These are phyloP conservation scores for Eupsittula cactorum DNA, from an alignment of 2,113 vertebrate genomes.

Conservation along the genomic window DNA sequence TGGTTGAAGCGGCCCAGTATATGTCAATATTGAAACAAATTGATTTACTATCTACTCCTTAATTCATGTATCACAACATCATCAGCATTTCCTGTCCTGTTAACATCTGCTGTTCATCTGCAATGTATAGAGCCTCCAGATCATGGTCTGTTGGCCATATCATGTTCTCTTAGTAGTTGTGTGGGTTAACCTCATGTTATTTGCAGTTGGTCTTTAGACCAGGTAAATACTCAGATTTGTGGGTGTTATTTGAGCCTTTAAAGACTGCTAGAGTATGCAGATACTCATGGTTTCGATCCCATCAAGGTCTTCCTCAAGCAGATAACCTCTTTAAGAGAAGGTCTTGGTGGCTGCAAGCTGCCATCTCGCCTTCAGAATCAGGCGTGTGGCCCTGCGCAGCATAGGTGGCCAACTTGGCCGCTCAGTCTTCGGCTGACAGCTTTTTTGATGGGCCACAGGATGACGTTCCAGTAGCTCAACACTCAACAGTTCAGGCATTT, in stretches of 20 bases:
- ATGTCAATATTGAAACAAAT: accelerated
- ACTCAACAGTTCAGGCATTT: not conserved
- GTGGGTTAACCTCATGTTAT: not conserved
- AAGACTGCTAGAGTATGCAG: not conserved
- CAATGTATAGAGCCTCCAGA: not conserved
- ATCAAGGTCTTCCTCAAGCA: not conserved
- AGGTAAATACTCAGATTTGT: not conserved
- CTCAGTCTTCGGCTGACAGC: not conserved
- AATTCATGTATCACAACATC: not conserved
- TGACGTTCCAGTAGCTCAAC: accelerated
- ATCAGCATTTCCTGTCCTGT: not conserved
- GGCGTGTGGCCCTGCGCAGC: not conserved
- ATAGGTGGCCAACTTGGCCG: accelerated
- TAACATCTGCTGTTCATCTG: not conserved
- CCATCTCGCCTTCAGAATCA: not conserved
- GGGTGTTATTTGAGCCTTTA: not conserved
- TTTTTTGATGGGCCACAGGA: not conserved
- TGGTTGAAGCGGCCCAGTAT: not conserved
- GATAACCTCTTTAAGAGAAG: not conserved
- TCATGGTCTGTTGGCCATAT: accelerated
- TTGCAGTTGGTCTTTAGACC: not conserved
- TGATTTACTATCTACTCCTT: not conserved
- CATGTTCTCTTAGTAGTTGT: accelerated
- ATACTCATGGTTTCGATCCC: not conserved
- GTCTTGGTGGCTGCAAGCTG: not conserved